Evolutionary conservation across 2,888 invertebrate species (phyloP), one percentile per base, ranked within the genome.

Genomic region (Automeris io): DNA sequence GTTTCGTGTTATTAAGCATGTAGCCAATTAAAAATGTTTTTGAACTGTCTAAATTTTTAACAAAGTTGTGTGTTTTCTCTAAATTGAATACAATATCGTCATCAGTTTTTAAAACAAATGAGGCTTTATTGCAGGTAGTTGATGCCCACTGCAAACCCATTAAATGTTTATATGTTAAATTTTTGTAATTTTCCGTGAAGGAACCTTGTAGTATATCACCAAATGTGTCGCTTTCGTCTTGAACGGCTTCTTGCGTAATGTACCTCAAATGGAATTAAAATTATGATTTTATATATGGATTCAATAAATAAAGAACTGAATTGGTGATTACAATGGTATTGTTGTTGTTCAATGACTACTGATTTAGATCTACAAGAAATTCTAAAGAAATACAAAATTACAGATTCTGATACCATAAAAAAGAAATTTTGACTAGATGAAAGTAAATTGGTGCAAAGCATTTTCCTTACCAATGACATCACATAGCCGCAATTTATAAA

Each of bases 71-170:
- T 22, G 73, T 72, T 43, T 88, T 87, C 50, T 90, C 90, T 16
- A 94, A 70, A 69, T 94, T 91, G 11, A 92, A 88, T 3, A 93
- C 90, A 33, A 91, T 92, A 59, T 95, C 95, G 64, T 95, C 95
- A 62, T 95, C 95, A 72, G 93, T 90, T 88, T 95, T 95, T 19
- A 95, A 85, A 18, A 95, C 83, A 53, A 89, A 93, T 41, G 88
- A 85, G 1, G 90, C 88, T 7, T 83, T 73, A 1, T 57, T 59
- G 57, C 95, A 95, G 53, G 85, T 78, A n/a, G 75, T 75, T 0
- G 88, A 77, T 0, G 90, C 91, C 95, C 95, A 95, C 51, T 89
- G 88, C 23, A 95, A 67, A 0, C 95, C 95, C 94, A 95, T 94
- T 0, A 93, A 67, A 59, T 95, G 94, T 71, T 95, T 95, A 53